These are phyloP conservation scores for Meloidogyne chitwoodi DNA, from an alignment of 1,140 invertebrate genomes.

Conservation along the genomic window DNA sequence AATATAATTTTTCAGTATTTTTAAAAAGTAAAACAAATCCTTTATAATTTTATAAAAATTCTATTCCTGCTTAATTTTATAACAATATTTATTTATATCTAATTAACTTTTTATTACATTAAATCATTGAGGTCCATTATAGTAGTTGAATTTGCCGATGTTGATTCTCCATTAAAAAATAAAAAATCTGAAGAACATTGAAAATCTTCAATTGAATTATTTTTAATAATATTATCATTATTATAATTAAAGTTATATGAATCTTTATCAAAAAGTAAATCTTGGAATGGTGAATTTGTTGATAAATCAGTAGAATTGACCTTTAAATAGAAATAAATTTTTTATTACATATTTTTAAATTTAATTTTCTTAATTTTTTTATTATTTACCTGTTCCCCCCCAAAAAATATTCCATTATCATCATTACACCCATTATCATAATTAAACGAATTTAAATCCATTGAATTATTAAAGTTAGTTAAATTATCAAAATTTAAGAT, in stretches of 20 bases:
- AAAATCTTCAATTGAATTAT: neutral
- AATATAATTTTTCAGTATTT: too few relatives aligned
- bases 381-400: too few relatives aligned
- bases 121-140: neutral
- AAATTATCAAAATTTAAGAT: neutral
- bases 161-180: neutral
- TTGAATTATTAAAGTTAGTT: neutral
- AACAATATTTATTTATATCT: too few relatives aligned
- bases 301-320: neutral
- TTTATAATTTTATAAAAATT: too few relatives aligned
- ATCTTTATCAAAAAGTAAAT: neutral
- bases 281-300: neutral
- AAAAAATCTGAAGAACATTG: neutral
- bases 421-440: neutral
- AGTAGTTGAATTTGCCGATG: neutral
- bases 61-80: too few relatives aligned
- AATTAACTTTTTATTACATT: neutral
- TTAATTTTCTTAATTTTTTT: too few relatives aligned
- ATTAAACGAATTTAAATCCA: neutral
- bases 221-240: neutral
- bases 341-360: too few relatives aligned
- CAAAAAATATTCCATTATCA: neutral
- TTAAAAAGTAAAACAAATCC: too few relatives aligned
- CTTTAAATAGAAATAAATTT: too few relatives aligned
- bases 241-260: neutral